Percentiles rank a stretch among this genome's conserved stretches.
These are phyloP conservation scores for Serilophus lunatus DNA, from an alignment of 2,113 vertebrate genomes.

Conservation along the genomic window DNA sequence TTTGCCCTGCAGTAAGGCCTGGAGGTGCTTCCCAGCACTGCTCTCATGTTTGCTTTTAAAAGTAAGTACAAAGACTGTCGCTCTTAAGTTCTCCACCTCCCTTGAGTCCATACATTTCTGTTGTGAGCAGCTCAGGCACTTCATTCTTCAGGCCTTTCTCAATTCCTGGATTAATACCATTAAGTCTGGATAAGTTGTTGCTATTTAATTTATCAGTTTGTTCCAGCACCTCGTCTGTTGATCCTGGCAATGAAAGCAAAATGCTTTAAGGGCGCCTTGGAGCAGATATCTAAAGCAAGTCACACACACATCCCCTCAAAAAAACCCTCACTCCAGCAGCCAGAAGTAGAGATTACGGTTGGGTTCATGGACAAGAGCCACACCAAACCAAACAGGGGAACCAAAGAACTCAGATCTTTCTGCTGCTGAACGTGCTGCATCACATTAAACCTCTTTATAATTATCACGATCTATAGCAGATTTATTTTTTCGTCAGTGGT, in stretches of 20 bases:
- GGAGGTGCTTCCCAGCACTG: background rate
- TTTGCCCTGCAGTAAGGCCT: slow-evolving; percentile 20
- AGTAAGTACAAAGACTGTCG: slow-evolving; percentile 26
- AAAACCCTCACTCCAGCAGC: background rate
- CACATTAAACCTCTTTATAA: background rate
- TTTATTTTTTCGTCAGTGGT: background rate
- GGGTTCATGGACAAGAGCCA: background rate
- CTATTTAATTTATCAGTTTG: slow-evolving; percentile 64
- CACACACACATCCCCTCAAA: background rate
- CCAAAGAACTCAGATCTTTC: background rate
- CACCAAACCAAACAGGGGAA: background rate
- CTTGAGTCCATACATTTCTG: background rate
- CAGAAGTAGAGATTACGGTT: slow-evolving; percentile 14
- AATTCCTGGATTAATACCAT: slow-evolving; percentile 52
- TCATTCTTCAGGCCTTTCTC: slow-evolving; percentile 46
- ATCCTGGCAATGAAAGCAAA: slow-evolving; percentile 48
- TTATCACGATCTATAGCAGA: background rate
- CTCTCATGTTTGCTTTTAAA: slow-evolving; percentile 21
- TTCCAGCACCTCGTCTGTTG: slow-evolving; percentile 52
- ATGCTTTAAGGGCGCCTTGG: slow-evolving; percentile 24
- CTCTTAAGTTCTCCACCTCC: background rate
- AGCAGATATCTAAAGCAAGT: slow-evolving; percentile 33
- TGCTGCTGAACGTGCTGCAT: background rate
- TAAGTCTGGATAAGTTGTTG: slow-evolving; percentile 40
- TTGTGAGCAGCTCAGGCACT: background rate